A percentile compares a stretch with the other conserved stretches of the same genome.
phyloP scores from a whole-genome alignment of 2,113 vertebrate genomes.

The Tragelaphus scriptus region DNA sequence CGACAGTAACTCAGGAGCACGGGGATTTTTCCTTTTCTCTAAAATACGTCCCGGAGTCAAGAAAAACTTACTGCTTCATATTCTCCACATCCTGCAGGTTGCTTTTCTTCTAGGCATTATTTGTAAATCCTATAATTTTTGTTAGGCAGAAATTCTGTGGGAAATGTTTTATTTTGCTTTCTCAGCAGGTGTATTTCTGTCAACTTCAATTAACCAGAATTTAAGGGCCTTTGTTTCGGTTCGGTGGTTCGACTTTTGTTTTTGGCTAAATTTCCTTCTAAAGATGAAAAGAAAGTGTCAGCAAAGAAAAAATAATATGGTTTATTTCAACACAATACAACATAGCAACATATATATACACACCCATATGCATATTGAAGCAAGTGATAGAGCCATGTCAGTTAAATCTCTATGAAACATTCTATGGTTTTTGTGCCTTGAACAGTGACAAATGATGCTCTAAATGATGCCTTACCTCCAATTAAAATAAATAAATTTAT shows the following conservation, averaged over 20 bases:
- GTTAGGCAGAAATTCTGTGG: background rate
- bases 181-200: background rate
- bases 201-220: background rate
- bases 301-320: background rate
- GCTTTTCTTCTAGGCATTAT: background rate
- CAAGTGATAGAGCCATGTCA: background rate
- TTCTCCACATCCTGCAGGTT: background rate
- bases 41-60: background rate
- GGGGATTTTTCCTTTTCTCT: background rate
- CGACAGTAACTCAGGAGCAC: background rate
- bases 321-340: background rate
- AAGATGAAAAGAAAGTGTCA: background rate
- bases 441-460: background rate
- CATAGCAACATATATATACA: background rate
- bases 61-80: background rate
- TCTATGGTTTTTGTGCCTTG: background rate
- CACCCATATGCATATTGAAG: background rate
- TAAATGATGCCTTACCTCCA: background rate
- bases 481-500: too few relatives aligned
- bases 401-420: background rate
- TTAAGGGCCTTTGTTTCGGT: background rate
- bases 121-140: background rate
- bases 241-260: background rate
- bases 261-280: background rate
- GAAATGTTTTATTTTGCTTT: background rate